Evolutionary conservation across 92 coral and sea anemone genomes (phyloP).

Genomic region (Siderastrea radians): DNA sequence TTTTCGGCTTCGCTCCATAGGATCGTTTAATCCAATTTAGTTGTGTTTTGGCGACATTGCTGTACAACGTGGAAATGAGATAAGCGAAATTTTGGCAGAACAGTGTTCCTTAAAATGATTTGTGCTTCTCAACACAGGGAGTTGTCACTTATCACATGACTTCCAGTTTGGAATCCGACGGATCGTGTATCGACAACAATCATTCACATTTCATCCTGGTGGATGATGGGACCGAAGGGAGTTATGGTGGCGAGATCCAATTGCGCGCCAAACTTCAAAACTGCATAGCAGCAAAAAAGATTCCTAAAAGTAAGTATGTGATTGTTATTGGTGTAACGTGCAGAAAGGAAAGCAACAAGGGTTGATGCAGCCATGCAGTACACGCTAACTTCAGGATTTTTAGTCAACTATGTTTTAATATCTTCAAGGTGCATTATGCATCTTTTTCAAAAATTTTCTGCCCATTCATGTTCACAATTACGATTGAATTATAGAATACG

Average conservation of each 20-base stretch:
- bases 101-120: background rate
- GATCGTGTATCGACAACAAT: constrained; percentile 86
- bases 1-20: too few species aligned
- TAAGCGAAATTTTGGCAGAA: too few species aligned
- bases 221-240: constrained; percentile 79
- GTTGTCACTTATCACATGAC: constrained; percentile 86
- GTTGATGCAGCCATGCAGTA: too few species aligned
- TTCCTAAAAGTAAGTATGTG: constrained; percentile 60
- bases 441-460: too few species aligned
- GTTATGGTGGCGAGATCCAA: constrained; percentile 85
- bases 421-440: too few species aligned
- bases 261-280: constrained; percentile 83
- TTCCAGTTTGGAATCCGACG: constrained; percentile 74
- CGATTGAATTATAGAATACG: background rate
- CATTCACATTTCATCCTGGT: constrained; percentile 90
- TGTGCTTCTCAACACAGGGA: constrained; percentile 39
- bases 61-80: too few species aligned
- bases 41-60: background rate
- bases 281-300: constrained; percentile 68
- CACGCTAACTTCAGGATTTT: too few species aligned
- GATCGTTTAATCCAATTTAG: too few species aligned
- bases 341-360: too few species aligned
- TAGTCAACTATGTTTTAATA: too few species aligned
- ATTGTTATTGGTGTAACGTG: background rate
- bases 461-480: too few species aligned